A percentile compares a stretch with the other conserved stretches of the same genome.
Evolutionary conservation across 2,888 invertebrate genomes (phyloP).

Genomic region (Plagiodera versicolora): DNA sequence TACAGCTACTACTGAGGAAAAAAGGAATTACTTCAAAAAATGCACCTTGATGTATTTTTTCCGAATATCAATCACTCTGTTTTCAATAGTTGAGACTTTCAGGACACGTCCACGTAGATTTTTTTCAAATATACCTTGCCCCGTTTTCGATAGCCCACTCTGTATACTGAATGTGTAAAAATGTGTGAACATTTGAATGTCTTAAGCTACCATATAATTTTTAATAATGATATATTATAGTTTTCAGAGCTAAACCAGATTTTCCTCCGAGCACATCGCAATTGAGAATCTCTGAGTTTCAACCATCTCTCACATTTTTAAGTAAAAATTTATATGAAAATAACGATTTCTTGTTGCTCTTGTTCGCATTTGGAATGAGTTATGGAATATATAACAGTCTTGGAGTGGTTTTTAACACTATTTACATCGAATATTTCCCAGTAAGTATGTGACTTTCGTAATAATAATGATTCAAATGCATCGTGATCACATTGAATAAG

Average conservation of each 20-base stretch:
- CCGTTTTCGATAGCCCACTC: too few relatives aligned
- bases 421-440: slow-evolving; percentile 59
- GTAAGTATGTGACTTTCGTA: slow-evolving; percentile 51
- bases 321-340: slow-evolving; percentile 37
- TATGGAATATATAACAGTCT: slow-evolving; percentile 62
- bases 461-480: too few relatives aligned
- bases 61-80: too few relatives aligned
- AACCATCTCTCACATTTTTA: slow-evolving; percentile 25
- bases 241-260: slow-evolving; percentile 84
- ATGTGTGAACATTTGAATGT: slow-evolving; percentile 44
- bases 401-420: slow-evolving; percentile 62
- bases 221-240: slow-evolving; percentile 63
- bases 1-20: too few relatives aligned
- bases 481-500: too few relatives aligned
- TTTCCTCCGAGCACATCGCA: slow-evolving; percentile 72
- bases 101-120: too few relatives aligned
- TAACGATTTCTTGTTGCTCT: slow-evolving; percentile 38
- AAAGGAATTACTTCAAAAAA: too few relatives aligned
- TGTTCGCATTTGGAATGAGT: slow-evolving; percentile 58
- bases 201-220: too few relatives aligned
- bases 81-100: too few relatives aligned
- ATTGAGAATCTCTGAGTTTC: slow-evolving; percentile 46
- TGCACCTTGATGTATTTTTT: too few relatives aligned
- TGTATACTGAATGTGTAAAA: too few relatives aligned
- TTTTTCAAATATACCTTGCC: too few relatives aligned